phyloP scores from a whole-genome alignment of 1,140 invertebrate genomes.

The Hylaeus anthracinus region DNA sequence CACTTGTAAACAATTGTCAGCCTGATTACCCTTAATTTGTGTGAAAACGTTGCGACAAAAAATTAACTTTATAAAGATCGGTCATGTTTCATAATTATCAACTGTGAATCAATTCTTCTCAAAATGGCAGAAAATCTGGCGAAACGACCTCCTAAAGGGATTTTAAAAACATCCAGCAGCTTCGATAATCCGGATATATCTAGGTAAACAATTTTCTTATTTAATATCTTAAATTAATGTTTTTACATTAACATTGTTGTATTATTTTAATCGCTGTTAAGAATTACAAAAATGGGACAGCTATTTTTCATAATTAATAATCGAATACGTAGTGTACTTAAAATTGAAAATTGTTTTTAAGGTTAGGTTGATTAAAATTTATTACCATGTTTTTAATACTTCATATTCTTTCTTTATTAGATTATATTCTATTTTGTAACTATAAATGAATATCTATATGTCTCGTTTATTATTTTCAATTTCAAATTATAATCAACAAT shows the following conservation, averaged over 20 bases:
- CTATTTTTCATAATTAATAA: not conserved
- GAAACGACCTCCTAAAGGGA: conserved; percentile 91
- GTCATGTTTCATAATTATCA: conserved; percentile 43
- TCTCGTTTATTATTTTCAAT: not conserved
- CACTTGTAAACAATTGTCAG: conserved; percentile 15
- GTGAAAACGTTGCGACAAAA: conserved; percentile 6
- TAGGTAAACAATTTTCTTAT: conserved; percentile 66
- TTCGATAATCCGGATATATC: conserved; percentile 88
- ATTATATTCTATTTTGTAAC: not conserved
- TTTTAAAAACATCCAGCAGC: conserved; percentile 94
- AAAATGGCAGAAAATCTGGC: conserved; percentile 79
- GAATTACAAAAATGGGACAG: not conserved
- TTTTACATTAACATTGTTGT: not conserved
- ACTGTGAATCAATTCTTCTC: conserved; percentile 44
- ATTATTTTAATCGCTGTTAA: not conserved
- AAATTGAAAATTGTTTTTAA: conserved; percentile 10
- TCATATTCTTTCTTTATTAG: not conserved
- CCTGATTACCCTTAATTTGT: conserved; percentile 4
- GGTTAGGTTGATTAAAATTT: conserved; percentile 20
- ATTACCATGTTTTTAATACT: not conserved
- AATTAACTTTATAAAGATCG: conserved; percentile 6
- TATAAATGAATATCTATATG: not conserved
- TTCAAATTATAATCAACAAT: not conserved
- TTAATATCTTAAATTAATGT: not conserved
- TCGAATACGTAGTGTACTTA: not conserved